Evolutionary conservation across 2,113 vertebrate species (phyloP).

Genomic region (Malurus melanocephalus): DNA sequence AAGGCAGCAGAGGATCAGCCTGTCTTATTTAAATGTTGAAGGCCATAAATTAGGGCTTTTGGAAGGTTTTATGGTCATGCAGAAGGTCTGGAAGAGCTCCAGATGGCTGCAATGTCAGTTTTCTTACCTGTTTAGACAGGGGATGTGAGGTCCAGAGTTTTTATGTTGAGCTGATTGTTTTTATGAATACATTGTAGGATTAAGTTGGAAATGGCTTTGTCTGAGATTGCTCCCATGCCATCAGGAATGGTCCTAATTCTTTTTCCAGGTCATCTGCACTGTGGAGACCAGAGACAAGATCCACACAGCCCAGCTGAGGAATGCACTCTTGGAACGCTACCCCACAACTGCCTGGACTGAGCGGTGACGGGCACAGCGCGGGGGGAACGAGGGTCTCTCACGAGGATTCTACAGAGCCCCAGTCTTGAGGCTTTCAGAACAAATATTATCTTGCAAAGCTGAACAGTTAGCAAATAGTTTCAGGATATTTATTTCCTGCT

Average conservation of each 20-base stretch:
- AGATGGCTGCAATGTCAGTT: neutral
- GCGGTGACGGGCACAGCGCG: conserved; percentile 64
- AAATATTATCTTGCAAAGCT: neutral
- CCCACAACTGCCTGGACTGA: conserved; percentile 79
- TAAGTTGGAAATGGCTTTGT: neutral
- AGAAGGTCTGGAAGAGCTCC: neutral
- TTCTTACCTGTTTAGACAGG: neutral
- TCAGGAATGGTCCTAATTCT: conserved; percentile 45
- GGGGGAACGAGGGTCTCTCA: neutral
- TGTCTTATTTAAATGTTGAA: neutral
- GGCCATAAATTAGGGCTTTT: neutral
- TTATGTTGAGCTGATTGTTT: neutral
- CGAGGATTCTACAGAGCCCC: neutral
- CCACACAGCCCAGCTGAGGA: conserved; percentile 79
- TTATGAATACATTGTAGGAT: neutral
- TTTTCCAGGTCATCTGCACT: conserved; percentile 83
- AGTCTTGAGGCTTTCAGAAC: neutral
- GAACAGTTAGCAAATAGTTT: neutral
- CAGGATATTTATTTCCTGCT: neutral
- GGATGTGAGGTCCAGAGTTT: neutral
- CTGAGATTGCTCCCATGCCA: neutral
- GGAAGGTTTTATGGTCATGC: neutral
- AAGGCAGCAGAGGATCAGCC: neutral
- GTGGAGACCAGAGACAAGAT: conserved; percentile 85
- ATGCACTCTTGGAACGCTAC: conserved; percentile 78